Percentiles rank a stretch among this genome's conserved stretches.
Conservation (phyloP, 1,140 invertebrate genomes). For the Drosophila parvula region DNA sequence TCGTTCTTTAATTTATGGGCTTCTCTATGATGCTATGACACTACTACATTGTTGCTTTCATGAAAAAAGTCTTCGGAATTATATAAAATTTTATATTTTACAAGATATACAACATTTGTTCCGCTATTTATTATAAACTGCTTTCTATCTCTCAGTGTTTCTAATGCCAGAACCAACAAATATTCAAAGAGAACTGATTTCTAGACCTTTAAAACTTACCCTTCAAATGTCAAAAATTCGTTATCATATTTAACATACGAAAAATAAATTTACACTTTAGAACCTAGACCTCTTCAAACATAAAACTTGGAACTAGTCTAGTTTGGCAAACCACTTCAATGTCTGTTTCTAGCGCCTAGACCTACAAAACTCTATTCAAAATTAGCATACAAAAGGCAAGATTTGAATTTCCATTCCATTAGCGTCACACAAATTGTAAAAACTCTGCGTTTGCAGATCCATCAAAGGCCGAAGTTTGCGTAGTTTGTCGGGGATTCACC, state of each 20-base stretch:
- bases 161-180: background rate
- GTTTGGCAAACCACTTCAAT: slow-evolving; percentile 8
- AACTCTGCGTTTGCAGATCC: slow-evolving; percentile 18
- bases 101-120: no score
- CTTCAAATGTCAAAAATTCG: background rate
- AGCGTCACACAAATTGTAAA: slow-evolving; percentile 29
- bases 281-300: background rate
- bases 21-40: no score
- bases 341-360: background rate
- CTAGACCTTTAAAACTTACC: background rate
- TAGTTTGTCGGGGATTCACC: slow-evolving; percentile 37
- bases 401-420: slow-evolving; percentile 25
- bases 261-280: background rate
- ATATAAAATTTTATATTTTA: no score
- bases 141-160: background rate
- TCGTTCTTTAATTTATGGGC: background rate
- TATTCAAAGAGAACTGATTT: background rate
- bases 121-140: no score
- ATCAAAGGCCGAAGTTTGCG: slow-evolving; percentile 27
- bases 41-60: no score
- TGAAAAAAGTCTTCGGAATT: no score
- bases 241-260: background rate
- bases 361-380: slow-evolving; percentile 11
- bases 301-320: slow-evolving; percentile 24
- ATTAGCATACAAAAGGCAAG: slow-evolving; percentile 41